Percentiles rank a stretch among this genome's conserved stretches.
These are phyloP conservation scores for Stictonetta naevosa DNA, from an alignment of 2,113 vertebrate genomes.

Conservation along the genomic window DNA sequence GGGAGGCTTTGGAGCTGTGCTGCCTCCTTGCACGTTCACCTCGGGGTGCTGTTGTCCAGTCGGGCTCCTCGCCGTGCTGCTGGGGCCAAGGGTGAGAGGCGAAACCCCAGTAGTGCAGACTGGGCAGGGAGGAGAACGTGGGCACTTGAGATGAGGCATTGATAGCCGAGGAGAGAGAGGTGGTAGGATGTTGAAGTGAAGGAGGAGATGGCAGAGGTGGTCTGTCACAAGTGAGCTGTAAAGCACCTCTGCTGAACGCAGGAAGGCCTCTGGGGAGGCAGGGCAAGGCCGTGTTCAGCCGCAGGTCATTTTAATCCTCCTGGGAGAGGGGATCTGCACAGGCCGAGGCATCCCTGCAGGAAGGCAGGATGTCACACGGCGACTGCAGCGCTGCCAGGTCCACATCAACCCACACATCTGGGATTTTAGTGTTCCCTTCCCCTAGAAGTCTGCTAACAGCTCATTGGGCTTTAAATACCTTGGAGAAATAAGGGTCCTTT, in stretches of 20 bases:
- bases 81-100: too few species aligned
- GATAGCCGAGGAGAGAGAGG: background rate
- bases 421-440: background rate
- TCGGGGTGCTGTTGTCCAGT: too few species aligned
- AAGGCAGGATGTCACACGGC: accelerated
- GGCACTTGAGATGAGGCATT: accelerated
- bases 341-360: background rate
- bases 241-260: too few species aligned
- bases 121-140: background rate
- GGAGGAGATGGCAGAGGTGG: background rate
- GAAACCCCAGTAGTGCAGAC: too few species aligned
- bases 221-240: accelerated
- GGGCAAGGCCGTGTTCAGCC: background rate
- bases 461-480: background rate
- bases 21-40: too few species aligned
- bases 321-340: background rate
- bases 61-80: too few species aligned
- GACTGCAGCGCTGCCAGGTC: accelerated
- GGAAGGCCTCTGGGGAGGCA: background rate
- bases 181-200: accelerated
- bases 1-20: too few species aligned
- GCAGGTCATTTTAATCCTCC: background rate
- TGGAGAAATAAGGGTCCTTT: accelerated
- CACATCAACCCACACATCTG: accelerated
- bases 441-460: accelerated